Conservation (phyloP, 2,888 invertebrate species). For the Eudemis profundana region DNA sequence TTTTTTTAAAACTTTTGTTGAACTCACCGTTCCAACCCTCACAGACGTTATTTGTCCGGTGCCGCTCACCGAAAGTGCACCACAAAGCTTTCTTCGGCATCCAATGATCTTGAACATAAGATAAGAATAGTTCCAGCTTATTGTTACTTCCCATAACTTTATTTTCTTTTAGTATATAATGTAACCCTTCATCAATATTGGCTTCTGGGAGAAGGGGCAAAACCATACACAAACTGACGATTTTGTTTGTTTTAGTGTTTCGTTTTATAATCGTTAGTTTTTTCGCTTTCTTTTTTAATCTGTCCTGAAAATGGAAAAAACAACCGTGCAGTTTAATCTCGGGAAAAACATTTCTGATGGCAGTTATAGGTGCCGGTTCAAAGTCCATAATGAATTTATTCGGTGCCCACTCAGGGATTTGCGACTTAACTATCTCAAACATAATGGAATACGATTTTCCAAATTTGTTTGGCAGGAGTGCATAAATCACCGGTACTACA, state of each 20-base stretch:
- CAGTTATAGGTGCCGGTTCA: conserved; percentile 3
- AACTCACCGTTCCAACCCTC: neutral
- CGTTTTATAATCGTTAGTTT: conserved; percentile 2
- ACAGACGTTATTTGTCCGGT: conserved; percentile 3
- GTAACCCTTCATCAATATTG: conserved; percentile 19
- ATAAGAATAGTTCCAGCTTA: conserved; percentile 18
- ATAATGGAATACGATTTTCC: too few relatives aligned
- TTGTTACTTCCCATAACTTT: conserved; percentile 20
- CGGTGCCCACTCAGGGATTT: conserved; percentile 5
- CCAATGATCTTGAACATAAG: conserved; percentile 20
- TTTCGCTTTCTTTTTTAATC: conserved; percentile 5
- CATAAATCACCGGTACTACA: too few relatives aligned
- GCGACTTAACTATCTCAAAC: conserved; percentile 6
- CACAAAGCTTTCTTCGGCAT: conserved; percentile 23
- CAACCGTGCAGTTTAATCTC: conserved; percentile 7
- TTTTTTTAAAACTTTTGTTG: neutral
- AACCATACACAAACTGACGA: conserved; percentile 20
- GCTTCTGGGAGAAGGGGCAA: conserved; percentile 21
- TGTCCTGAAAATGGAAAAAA: conserved; percentile 14
- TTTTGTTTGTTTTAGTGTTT: conserved; percentile 20
- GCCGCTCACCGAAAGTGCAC: conserved; percentile 6
- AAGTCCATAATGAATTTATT: conserved; percentile 5
- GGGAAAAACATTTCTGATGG: conserved; percentile 5
- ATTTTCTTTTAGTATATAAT: conserved; percentile 19
- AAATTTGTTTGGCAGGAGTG: too few relatives aligned